These are phyloP conservation scores for Xestia ashworthii DNA, from an alignment of 2,888 invertebrate species.

Conservation along the genomic window DNA sequence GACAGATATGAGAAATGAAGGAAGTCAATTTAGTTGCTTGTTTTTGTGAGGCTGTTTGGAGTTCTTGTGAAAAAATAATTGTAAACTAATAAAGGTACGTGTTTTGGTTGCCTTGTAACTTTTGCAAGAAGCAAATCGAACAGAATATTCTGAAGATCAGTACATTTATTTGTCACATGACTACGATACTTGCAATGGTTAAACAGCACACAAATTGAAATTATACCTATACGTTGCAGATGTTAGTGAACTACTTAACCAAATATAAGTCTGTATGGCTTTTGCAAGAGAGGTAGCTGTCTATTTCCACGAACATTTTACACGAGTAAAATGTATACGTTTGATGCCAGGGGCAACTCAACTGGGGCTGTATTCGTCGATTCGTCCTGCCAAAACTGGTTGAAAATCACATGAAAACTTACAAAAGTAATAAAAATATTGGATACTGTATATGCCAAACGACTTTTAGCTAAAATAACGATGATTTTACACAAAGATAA, in stretches of 20 bases:
- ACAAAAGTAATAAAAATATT: not conserved
- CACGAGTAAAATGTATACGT: not conserved
- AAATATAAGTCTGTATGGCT: not conserved
- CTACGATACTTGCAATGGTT: not conserved
- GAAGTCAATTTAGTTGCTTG: constrained; percentile 27
- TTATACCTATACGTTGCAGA: not conserved
- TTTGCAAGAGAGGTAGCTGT: not conserved
- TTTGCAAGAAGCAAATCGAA: not conserved
- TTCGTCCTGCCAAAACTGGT: not conserved
- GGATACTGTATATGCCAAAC: not conserved
- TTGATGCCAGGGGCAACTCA: not conserved
- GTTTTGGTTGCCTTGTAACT: not conserved
- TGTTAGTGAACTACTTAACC: not conserved
- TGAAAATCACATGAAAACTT: not conserved
- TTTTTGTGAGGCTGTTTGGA: not conserved
- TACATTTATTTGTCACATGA: not conserved
- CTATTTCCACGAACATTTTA: not conserved
- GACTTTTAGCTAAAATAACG: constrained; percentile 7
- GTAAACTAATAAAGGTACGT: not conserved
- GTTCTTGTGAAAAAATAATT: not conserved
- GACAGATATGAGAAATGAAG: constrained; percentile 37
- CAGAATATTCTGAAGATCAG: not conserved
- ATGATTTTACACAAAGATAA: constrained; percentile 22
- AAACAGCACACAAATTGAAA: not conserved
- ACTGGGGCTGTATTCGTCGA: not conserved